Percentiles rank a stretch among this genome's conserved stretches.
These are phyloP conservation scores for Sycophila sp. DNA, from an alignment of 1,140 invertebrate genomes.

Conservation along the genomic window DNA sequence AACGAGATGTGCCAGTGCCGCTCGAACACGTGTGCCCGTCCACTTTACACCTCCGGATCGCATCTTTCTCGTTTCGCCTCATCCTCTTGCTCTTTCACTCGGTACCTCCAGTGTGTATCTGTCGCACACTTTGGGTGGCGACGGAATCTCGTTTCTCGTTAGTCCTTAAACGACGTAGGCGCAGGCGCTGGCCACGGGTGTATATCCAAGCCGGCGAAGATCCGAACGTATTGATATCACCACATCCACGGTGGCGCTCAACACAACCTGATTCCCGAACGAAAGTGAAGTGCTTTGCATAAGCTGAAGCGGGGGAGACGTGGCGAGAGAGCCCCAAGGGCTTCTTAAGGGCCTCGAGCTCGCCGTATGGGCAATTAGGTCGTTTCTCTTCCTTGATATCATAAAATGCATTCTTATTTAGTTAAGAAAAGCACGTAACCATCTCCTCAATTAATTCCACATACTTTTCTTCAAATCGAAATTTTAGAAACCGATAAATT, in stretches of 20 bases:
- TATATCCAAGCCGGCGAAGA: constrained; percentile 40
- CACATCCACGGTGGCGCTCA: constrained; percentile 28
- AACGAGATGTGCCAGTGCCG: constrained; percentile 19
- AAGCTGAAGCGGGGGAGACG: background rate
- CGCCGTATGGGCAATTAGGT: constrained; percentile 3
- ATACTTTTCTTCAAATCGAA: too few relatives aligned
- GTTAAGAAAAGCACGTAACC: too few relatives aligned
- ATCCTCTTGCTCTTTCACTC: constrained; percentile 17
- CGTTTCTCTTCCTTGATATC: background rate
- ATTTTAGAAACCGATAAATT: too few relatives aligned
- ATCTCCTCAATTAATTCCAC: too few relatives aligned
- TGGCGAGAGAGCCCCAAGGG: background rate
- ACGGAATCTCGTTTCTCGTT: constrained; percentile 56
- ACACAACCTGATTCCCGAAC: constrained; percentile 17
- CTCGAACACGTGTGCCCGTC: constrained; percentile 34
- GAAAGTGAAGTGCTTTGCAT: constrained; percentile 37
- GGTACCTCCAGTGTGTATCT: background rate
- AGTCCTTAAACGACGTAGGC: constrained; percentile 40
- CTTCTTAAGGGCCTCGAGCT: constrained; percentile 14
- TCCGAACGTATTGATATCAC: constrained; percentile 51
- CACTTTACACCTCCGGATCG: constrained; percentile 32
- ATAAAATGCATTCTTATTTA: background rate
- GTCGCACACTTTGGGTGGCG: constrained; percentile 50
- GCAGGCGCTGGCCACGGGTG: constrained; percentile 2
- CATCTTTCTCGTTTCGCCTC: background rate